phyloP scores from a whole-genome alignment of 2,797 vertebrate genomes.

The Oophaga sylvatica region DNA sequence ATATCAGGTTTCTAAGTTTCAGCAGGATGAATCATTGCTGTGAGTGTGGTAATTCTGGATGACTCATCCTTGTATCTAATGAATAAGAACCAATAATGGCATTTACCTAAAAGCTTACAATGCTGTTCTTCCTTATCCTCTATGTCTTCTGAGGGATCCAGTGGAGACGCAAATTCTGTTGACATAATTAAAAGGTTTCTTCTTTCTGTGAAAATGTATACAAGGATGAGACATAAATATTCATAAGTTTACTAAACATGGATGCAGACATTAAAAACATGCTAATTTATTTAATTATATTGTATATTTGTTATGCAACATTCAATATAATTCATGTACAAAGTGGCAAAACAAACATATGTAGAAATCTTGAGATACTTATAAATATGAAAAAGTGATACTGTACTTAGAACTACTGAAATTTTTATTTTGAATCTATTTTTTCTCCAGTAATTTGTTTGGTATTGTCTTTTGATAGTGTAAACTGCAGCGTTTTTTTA shows the following conservation, averaged over 20 bases:
- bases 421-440: too few relatives aligned
- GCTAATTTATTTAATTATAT: too few relatives aligned
- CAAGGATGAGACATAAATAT: background rate
- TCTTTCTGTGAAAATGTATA: constrained; percentile 17
- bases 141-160: constrained; percentile 78
- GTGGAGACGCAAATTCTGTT: constrained; percentile 77
- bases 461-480: too few relatives aligned
- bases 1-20: constrained; percentile 70
- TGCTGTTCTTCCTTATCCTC: constrained; percentile 72
- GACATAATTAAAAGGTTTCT: constrained; percentile 73
- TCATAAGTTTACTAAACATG: background rate
- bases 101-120: constrained; percentile 77
- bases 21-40: constrained; percentile 58
- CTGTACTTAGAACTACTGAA: too few relatives aligned
- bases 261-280: too few relatives aligned
- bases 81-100: constrained; percentile 57
- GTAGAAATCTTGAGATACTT: too few relatives aligned
- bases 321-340: too few relatives aligned
- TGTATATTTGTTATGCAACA: too few relatives aligned
- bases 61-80: constrained; percentile 51
- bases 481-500: too few relatives aligned
- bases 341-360: too few relatives aligned
- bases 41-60: constrained; percentile 47
- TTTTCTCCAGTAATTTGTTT: too few relatives aligned
- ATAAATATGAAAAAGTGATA: too few relatives aligned